Conservation (phyloP, 2,113 vertebrate genomes). For the Leptosomus discolor region DNA sequence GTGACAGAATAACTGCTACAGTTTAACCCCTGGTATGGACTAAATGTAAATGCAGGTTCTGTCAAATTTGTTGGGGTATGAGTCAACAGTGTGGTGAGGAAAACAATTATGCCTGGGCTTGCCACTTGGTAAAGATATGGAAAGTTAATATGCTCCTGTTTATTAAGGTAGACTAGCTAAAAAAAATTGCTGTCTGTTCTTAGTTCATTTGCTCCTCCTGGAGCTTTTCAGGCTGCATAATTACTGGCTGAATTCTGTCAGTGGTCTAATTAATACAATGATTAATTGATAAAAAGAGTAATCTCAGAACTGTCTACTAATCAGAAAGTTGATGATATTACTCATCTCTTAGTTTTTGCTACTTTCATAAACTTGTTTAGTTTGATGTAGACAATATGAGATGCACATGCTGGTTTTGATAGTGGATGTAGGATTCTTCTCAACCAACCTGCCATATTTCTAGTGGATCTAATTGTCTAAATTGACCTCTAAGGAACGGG, state of each 20-base stretch:
- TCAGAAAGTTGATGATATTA: not conserved
- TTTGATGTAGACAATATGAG: not conserved
- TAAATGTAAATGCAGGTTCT: too few species aligned
- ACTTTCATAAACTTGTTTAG: not conserved
- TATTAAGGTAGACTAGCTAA: not conserved
- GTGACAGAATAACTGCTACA: too few species aligned
- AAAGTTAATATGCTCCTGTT: not conserved
- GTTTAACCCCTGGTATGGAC: too few species aligned
- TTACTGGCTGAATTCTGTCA: not conserved
- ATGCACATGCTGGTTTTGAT: not conserved
- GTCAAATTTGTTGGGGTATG: not conserved
- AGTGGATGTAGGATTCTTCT: not conserved
- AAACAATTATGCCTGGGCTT: not conserved
- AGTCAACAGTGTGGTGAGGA: fast-evolving
- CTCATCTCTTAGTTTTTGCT: not conserved
- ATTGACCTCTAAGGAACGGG: not conserved
- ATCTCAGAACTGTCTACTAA: not conserved
- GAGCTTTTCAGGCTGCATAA: not conserved
- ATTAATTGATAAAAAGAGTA: not conserved
- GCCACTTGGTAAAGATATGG: not conserved
- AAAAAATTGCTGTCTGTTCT: not conserved
- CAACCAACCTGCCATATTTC: not conserved
- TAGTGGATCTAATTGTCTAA: not conserved
- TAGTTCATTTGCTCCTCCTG: not conserved
- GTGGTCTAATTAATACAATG: not conserved